Conservation (phyloP, 1,140 invertebrate genomes). For the Gryllus bimaculatus region DNA sequence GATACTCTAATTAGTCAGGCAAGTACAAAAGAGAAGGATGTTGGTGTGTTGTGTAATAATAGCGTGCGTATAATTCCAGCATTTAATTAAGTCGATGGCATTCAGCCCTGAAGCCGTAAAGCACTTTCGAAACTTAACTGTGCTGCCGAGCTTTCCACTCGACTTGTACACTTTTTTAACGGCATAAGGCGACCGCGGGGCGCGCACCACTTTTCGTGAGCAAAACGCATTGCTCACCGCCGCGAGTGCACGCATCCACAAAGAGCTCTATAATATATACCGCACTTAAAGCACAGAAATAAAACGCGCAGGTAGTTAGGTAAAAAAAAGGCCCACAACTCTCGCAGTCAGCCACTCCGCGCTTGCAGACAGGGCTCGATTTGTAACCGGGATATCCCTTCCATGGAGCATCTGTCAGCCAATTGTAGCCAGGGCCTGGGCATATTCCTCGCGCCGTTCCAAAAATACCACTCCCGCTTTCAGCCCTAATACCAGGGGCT, state of each 20-base stretch:
- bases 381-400: background rate
- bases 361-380: background rate
- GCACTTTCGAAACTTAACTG: too few relatives aligned
- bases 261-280: background rate
- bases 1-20: too few relatives aligned
- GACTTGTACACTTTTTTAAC: too few relatives aligned
- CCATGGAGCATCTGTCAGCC: background rate
- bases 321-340: background rate
- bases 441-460: background rate
- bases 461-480: background rate
- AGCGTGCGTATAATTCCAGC: too few relatives aligned
- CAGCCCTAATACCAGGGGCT: background rate
- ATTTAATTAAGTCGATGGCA: too few relatives aligned
- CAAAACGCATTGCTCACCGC: background rate
- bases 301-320: background rate
- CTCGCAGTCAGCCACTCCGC: background rate
- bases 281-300: background rate
- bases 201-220: background rate
- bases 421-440: background rate
- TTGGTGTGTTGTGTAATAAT: too few relatives aligned
- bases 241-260: background rate
- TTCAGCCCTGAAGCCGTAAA: too few relatives aligned
- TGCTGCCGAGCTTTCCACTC: too few relatives aligned
- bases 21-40: too few relatives aligned
- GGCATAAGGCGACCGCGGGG: too few relatives aligned